Evolutionary conservation across 2,113 vertebrate species (phyloP).

Genomic region (Empidonax alnorum): DNA sequence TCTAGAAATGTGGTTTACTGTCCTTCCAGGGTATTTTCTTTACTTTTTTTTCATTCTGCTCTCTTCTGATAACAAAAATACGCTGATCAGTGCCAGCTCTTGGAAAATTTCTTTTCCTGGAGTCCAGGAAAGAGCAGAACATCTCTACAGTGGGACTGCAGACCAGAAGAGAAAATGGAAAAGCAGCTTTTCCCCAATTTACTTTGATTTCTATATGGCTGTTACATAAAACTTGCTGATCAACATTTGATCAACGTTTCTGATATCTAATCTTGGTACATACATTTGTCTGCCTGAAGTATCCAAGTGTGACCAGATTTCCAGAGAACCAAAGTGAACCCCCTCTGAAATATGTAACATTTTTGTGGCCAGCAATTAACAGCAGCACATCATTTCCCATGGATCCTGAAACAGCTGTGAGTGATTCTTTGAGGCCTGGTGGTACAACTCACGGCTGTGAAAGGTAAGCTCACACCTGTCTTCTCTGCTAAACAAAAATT

Average conservation of each 20-base stretch:
- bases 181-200: neutral
- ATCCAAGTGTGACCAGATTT: neutral
- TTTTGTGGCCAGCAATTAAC: neutral
- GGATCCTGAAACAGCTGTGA: neutral
- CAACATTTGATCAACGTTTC: neutral
- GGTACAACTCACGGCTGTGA: neutral
- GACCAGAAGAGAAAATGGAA: neutral
- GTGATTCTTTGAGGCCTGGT: neutral
- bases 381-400: neutral
- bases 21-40: neutral
- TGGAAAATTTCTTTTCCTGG: neutral
- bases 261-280: neutral
- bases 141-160: neutral
- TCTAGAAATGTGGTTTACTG: neutral
- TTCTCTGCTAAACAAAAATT: neutral
- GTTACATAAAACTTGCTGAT: neutral
- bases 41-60: neutral
- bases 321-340: neutral
- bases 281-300: neutral
- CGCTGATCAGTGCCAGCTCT: neutral
- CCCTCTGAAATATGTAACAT: neutral
- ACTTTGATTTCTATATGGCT: neutral
- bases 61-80: neutral
- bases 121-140: neutral
- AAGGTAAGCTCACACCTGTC: neutral